Conservation (phyloP, 1,140 invertebrate genomes). For the Chrysoperla carnea region DNA sequence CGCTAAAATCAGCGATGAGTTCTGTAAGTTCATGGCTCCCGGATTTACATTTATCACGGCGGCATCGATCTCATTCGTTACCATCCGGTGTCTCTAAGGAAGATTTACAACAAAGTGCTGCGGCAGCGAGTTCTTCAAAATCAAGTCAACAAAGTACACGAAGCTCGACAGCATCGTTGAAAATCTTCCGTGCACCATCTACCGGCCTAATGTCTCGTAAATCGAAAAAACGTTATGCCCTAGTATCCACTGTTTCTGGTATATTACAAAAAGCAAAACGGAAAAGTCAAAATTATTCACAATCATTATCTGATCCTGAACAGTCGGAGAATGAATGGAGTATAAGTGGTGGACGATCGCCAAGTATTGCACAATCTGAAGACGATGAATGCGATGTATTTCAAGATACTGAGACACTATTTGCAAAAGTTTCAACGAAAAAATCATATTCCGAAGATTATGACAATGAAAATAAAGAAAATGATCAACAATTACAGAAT, state of each 20-base stretch:
- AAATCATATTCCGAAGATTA: constrained; percentile 10
- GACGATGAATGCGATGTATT: constrained; percentile 54
- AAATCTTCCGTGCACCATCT: no score
- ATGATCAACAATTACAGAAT: constrained; percentile 27
- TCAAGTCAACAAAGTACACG: constrained; percentile 4
- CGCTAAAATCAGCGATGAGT: constrained; percentile 61
- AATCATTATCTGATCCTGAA: constrained; percentile 56
- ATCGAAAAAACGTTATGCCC: constrained; percentile 51
- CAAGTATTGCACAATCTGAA: constrained; percentile 45
- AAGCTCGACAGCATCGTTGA: neutral
- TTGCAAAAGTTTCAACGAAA: constrained; percentile 37
- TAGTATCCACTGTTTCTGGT: constrained; percentile 62
- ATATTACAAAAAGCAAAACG: constrained; percentile 61
- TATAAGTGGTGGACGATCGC: constrained; percentile 27
- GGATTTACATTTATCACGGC: constrained; percentile 57
- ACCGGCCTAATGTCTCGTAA: neutral
- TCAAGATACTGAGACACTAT: constrained; percentile 36
- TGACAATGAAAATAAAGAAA: constrained; percentile 17
- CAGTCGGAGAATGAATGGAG: constrained; percentile 62
- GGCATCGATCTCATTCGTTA: constrained; percentile 62
- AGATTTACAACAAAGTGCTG: constrained; percentile 30
- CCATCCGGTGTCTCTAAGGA: constrained; percentile 46
- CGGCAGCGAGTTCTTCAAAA: constrained; percentile 25
- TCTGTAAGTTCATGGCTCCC: constrained; percentile 65
- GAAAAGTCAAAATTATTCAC: constrained; percentile 31